Evolutionary conservation across 2,113 vertebrate species (phyloP).

Genomic region (Etia nguti): DNA sequence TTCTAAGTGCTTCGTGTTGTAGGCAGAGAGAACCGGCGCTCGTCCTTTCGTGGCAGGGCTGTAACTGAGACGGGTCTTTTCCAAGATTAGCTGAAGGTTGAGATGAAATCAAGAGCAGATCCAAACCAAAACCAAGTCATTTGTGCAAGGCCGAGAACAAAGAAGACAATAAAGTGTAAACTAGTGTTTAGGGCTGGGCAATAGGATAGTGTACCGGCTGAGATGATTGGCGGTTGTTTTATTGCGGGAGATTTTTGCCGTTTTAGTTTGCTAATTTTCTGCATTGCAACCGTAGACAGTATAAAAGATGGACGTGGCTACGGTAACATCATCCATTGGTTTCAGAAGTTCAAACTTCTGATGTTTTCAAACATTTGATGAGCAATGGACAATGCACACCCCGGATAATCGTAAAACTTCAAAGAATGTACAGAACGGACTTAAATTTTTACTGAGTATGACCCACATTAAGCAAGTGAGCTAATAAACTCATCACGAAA

Average conservation of each 20-base stretch:
- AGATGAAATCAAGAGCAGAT: not conserved
- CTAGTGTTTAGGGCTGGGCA: not conserved
- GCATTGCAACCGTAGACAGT: not conserved
- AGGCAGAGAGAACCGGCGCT: not conserved
- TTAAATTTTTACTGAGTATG: not conserved
- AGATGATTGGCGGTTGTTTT: not conserved
- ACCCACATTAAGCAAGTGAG: not conserved
- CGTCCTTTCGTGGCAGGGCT: not conserved
- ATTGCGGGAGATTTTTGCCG: not conserved
- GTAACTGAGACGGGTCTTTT: not conserved
- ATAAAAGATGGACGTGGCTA: not conserved
- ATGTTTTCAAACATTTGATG: not conserved
- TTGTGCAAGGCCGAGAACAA: not conserved
- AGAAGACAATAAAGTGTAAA: not conserved
- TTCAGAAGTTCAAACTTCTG: not conserved
- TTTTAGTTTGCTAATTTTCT: not conserved
- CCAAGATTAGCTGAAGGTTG: not conserved
- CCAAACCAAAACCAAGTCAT: not conserved
- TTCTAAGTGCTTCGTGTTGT: constrained; percentile 49
- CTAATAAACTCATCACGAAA: not conserved
- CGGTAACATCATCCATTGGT: not conserved
- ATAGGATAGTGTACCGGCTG: not conserved
- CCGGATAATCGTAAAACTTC: not conserved
- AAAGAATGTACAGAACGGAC: not conserved
- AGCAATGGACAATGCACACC: not conserved